Evolutionary conservation across 37 sponge, comb jelly and placozoan species (phyloP), one percentile per base, ranked within the genome.

Genomic region (Dysidea cf. avara): DNA sequence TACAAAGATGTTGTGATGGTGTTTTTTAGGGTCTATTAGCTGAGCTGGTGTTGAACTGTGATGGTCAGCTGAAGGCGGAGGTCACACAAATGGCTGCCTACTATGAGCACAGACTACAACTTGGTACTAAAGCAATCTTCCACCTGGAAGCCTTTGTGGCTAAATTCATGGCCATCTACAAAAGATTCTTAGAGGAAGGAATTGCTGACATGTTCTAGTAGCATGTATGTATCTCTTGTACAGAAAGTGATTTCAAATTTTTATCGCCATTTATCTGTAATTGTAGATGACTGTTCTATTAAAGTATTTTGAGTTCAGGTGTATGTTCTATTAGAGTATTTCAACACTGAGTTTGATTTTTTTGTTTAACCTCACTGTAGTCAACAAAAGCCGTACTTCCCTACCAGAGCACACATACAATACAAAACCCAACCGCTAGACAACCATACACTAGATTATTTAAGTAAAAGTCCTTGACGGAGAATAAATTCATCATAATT

Each of bases 91-190:
- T 92, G 66, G 99, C 96, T 39, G 99, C 99, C 40, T 39, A 78
- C 22, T 98, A 95, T 48, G 96, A 98, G 56, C 99, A 98, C 68
- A 52, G 84, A 54, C 63, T 95, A 22, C 99, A 95, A 56, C 75
- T 98, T 29, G 99, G 99, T 20, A 92, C 70, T 77, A 98, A 95
- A 52, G 77, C 93, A 47, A 95, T 98, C 39, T 98, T 86, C 69
- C 96, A 98, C 71, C 39, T 98, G 48, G 99, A 98, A 62, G 99
- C 99, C 1, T 98, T 98, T 46, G 81, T 94, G 37, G 99, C 93
- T 39, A 95, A 92, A 66, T 98, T 98, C 68, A 98, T 98, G 99
- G 56, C 77, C 35, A 89, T 92, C 25, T 95, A 89, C 77, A 98
- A 98, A 63, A 66, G 87, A 20, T 98, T 95, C 78, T 53, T 98